Evolutionary conservation across 1,140 invertebrate species (phyloP), one percentile per base, ranked within the genome.

Genomic region (Panonychus citri): DNA sequence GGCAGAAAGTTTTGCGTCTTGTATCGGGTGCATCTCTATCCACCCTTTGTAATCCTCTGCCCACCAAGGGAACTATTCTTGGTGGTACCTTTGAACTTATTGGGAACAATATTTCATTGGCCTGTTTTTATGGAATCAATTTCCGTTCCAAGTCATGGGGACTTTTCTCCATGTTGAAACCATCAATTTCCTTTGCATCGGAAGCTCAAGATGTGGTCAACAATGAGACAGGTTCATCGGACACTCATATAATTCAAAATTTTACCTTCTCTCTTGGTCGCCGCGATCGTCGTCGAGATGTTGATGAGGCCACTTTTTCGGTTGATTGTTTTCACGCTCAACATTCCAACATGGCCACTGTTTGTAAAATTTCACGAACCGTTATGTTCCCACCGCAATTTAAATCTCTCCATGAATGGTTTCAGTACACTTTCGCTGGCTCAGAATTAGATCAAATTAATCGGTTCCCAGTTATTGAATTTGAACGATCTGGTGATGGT

Each of bases 61-160:
- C 79, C 55, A 66, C 68, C 37, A 67, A n/a, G 64, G 85, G 84
- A 13, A 87, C 85, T 2, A 82, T 94, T 15, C 72, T 95, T 0
- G 90, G 90, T 19, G 89, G 90, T 28, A 86, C 83, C n/a, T 83
- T 89, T 74, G 84, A 89, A 65, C 72, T 94, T 17, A 82, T 85
- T 24, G 85, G 81, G 28, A n/a, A n/a, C n/a, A 88, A 91, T 66
- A 86, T 97, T 42, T 91, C 88, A 15, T 72, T 97, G 39, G 90
- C 88, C 8, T 95, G 90, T n/a, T 69, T 97, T 95, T 88, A 95
- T 70, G 91, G 90, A 5, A 87, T 93, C 63, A 95, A 94, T 70
- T 93, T 96, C 69, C 89, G 89, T 61, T 82, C 88, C 28, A 95
- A 94, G 71, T 89, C 82, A 2, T 97, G 91, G 90, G 90, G 89